Conservation (phyloP, 2,797 vertebrate species). For the Emydoidea blandingii region DNA sequence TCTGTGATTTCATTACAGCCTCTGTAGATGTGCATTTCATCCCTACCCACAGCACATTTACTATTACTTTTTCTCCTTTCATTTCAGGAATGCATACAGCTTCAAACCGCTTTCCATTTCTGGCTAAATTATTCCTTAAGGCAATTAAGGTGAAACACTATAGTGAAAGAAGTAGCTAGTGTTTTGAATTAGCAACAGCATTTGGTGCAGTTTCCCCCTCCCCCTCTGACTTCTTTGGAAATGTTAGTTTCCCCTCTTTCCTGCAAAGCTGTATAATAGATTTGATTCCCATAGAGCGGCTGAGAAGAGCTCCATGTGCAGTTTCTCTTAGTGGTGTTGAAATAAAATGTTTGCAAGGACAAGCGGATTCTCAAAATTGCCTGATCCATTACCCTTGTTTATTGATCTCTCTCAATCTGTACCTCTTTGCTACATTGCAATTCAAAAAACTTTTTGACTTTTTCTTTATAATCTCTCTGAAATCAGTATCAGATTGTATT, state of each 20-base stretch:
- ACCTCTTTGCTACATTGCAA: conserved; percentile 7
- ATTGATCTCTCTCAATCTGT: conserved; percentile 25
- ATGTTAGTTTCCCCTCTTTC: conserved; percentile 37
- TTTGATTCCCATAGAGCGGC: conserved; percentile 40
- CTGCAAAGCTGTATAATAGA: conserved; percentile 32
- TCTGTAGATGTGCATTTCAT: conserved; percentile 39
- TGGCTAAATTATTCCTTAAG: conserved; percentile 67
- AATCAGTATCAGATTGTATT: conserved; percentile 56
- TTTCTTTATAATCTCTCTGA: conserved; percentile 14
- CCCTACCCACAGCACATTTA: background rate
- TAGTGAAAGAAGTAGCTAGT: conserved; percentile 33
- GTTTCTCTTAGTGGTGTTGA: conserved; percentile 39
- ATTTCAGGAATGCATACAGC: conserved; percentile 65
- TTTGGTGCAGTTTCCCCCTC: conserved; percentile 52
- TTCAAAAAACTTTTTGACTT: background rate
- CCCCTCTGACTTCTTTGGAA: conserved; percentile 59
- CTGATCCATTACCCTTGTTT: background rate
- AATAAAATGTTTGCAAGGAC: conserved; percentile 37
- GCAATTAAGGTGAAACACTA: conserved; percentile 72
- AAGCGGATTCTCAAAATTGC: conserved; percentile 14
- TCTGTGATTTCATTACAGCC: conserved; percentile 27
- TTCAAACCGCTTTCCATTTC: conserved; percentile 65
- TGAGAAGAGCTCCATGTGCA: conserved; percentile 29
- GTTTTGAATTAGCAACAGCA: conserved; percentile 66
- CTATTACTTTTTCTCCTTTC: conserved; percentile 47